Base-by-base conservation (phyloP, 2,113 vertebrate genomes). In the Eudyptes chrysolophus region DNA sequence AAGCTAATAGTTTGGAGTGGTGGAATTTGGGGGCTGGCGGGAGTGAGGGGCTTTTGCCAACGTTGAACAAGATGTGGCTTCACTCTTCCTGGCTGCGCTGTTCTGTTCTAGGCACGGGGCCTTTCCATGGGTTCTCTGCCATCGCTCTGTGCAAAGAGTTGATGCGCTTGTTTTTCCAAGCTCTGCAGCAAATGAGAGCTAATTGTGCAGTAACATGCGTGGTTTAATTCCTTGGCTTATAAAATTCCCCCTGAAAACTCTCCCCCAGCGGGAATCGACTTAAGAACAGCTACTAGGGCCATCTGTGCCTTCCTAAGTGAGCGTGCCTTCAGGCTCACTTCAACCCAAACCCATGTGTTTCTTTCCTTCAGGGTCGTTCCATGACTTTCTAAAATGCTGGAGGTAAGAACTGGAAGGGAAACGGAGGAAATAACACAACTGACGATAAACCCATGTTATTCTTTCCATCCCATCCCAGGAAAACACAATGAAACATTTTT, bases 291-390 rank as follows among this genome's bases (percentile, higher is more conserved):
- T 18, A 7, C 4, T 8, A 10, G 36, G 11, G 81, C 68, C 16
- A 1, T 34, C 34, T 44, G 26, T 16, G 49, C 27, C 34, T 60
- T 42, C 60, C 66, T 4, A 16, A 46, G 21, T 3, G 46, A 72
- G n/a, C 3, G 2, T 19, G 12, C 26, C 46, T 38, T 32, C 10
- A 2, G n/a, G n/a, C n/a, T n/a, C n/a, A n/a, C n/a, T n/a, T n/a
- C 48, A 40, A 10, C 54, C n/a, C 66, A 68, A 36, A 22, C 30
- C 55, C 7, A 0, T 11, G 29, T 19, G 49, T 60, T 52, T 70
- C 13, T 51, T 40, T 62, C 49, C 29, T 58, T 58, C 57, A 27
- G n/a, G 12, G 34, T 72, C 7, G 0, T 65, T 65, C 34, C 27
- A 10, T 58, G 40, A 40, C 70, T 48, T 80, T 51, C 38, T 49